Base-by-base conservation (phyloP, 2,113 vertebrate genomes). In the Alethe diademata region DNA sequence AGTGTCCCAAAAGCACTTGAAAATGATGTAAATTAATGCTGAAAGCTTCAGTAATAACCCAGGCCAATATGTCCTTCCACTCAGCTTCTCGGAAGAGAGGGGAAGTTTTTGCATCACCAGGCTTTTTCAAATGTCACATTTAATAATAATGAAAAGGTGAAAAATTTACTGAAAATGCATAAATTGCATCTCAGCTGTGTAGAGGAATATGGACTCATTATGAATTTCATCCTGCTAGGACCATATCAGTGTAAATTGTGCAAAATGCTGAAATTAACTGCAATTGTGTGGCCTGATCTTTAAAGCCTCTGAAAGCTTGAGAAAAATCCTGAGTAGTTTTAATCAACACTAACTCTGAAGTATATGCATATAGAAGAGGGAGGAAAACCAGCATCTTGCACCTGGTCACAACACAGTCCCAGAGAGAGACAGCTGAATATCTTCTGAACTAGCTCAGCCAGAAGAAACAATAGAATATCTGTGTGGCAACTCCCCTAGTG, bases 21-120 rank as follows among this genome's bases (percentile, higher is more conserved):
- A 95, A 94, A 83, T 92, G 5, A 90, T 73, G 64, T 66, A 88
- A 95, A 94, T 93, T 79, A 95, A 76, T 90, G 50, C 43, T 95
- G 95, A 95, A 94, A 91, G 35, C 75, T 64, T 86, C 24, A 3
- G 47, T 88, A 90, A 93, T 88, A 88, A 71, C 35, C 56, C 47
- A 80, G 67, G 42, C 74, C 58, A 66, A 66, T 13, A n/a, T 9
- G 9, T 76, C 62, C 31, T 94, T 94, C 50, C 81, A 80, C 22
- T 92, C n/a, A 72, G 54, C 43, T 70, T 60, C 42, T 58, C n/a
- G 5, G 50, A 69, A 78, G 19, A 90, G 14, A 56, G 5, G 11
- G 12, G 20, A 87, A 79, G 17, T 11, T 93, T 91, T 70, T 94
- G 33, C 51, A 61, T 70, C 8, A 5, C 33, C 51, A 70, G 24